Conservation (phyloP, 1,140 invertebrate genomes). For the Popillia japonica region DNA sequence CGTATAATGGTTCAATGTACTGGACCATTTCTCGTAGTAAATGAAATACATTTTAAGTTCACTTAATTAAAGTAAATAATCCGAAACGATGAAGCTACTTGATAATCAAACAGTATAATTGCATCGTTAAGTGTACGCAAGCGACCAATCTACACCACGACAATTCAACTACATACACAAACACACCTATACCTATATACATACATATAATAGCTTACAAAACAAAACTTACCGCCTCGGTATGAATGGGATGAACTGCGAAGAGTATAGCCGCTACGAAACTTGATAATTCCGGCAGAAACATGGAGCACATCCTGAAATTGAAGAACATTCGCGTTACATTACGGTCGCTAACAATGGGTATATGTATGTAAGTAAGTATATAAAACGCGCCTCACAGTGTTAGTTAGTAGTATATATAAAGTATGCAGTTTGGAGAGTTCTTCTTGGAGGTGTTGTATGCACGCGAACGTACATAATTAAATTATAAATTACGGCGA, state of each 20-base stretch:
- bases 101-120: too few relatives aligned
- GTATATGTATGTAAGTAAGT: too few relatives aligned
- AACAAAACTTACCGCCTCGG: constrained; percentile 87
- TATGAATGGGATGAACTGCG: constrained; percentile 96
- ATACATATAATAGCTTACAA: not conserved
- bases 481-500: not conserved
- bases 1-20: too few relatives aligned
- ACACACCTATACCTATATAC: not conserved
- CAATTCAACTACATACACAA: not conserved
- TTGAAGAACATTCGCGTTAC: constrained; percentile 25
- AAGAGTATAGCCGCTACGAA: constrained; percentile 93
- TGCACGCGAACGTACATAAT: not conserved
- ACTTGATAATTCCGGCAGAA: constrained; percentile 80
- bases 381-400: not conserved
- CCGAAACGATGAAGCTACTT: not conserved
- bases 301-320: constrained; percentile 81
- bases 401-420: not conserved
- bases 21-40: too few relatives aligned
- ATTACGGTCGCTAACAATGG: constrained; percentile 14
- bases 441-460: not conserved
- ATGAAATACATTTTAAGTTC: too few relatives aligned
- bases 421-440: not conserved
- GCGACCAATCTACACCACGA: too few relatives aligned
- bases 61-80: too few relatives aligned
- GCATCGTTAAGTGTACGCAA: too few relatives aligned